phyloP scores from a whole-genome alignment of 2,888 invertebrate species.

The Erpobdella octoculata region DNA sequence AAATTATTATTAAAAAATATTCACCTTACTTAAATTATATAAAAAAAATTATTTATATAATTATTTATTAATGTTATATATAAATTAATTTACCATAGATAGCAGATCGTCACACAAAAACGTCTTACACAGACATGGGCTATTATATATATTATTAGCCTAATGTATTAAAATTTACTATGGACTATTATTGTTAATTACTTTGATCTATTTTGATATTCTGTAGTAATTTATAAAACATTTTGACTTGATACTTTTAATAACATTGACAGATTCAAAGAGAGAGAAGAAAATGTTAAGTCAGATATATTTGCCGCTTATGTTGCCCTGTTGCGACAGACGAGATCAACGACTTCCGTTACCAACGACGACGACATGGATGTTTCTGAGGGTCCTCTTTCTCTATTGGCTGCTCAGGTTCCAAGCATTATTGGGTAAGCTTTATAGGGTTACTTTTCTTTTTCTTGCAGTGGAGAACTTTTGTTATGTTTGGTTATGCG shows the following conservation, averaged over 20 bases:
- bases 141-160: too few species aligned
- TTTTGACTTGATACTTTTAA: neutral
- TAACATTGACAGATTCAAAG: slow-evolving; percentile 53
- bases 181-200: neutral
- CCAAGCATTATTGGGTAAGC: slow-evolving; percentile 31
- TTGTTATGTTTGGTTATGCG: too few species aligned
- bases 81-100: too few species aligned
- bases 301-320: slow-evolving; percentile 95
- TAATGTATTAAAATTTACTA: too few species aligned
- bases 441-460: too few species aligned
- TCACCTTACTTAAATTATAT: too few species aligned
- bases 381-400: slow-evolving; percentile 44
- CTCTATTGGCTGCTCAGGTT: slow-evolving; percentile 19
- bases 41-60: too few species aligned
- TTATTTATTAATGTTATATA: too few species aligned
- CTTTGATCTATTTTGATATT: neutral
- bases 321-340: slow-evolving; percentile 81
- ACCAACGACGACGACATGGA: slow-evolving; percentile 51
- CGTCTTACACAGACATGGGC: too few species aligned
- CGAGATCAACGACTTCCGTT: slow-evolving; percentile 60
- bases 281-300: slow-evolving; percentile 97
- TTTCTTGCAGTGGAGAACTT: too few species aligned
- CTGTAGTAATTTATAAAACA: neutral
- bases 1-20: too few species aligned
- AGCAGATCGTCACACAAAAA: too few species aligned